These are phyloP conservation scores for Acrocephalus arundinaceus DNA, from an alignment of 2,113 vertebrate species.

Conservation along the genomic window DNA sequence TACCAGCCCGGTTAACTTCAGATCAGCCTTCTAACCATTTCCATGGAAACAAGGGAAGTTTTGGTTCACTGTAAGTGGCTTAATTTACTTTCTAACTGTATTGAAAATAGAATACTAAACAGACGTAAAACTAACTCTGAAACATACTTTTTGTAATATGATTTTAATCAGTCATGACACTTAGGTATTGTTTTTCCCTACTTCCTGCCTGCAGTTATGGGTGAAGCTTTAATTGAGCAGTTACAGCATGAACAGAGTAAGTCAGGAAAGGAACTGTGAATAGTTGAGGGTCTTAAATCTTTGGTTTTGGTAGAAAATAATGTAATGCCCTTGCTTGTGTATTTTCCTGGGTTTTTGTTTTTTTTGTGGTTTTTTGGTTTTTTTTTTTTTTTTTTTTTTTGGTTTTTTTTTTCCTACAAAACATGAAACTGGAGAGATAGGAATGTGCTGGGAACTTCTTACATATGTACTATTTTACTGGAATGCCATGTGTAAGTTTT, in stretches of 20 bases:
- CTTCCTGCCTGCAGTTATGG: not conserved
- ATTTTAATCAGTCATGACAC: conserved; percentile 29
- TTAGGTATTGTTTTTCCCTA: conserved; percentile 26
- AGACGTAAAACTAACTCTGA: not conserved
- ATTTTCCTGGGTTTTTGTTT: not conserved
- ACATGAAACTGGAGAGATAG: not conserved
- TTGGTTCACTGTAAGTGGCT: conserved; percentile 86
- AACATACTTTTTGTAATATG: conserved; percentile 7
- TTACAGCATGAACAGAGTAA: not conserved
- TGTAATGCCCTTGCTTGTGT: not conserved
- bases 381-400: no score
- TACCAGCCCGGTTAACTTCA: conserved; percentile 66
- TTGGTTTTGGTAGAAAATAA: not conserved
- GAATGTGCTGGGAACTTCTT: not conserved
- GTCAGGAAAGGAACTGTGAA: not conserved
- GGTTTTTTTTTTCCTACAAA: not conserved
- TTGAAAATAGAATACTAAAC: conserved; percentile 32
- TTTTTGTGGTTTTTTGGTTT: no score
- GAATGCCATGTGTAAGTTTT: not conserved
- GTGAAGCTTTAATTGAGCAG: not conserved
- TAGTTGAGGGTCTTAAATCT: not conserved
- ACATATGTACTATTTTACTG: not conserved
- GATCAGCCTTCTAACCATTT: conserved; percentile 68
- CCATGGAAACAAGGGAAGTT: conserved; percentile 84
- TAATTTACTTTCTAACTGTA: conserved; percentile 67